Base-by-base conservation (phyloP, 2,113 vertebrate genomes). In the Hemiprocne comata region DNA sequence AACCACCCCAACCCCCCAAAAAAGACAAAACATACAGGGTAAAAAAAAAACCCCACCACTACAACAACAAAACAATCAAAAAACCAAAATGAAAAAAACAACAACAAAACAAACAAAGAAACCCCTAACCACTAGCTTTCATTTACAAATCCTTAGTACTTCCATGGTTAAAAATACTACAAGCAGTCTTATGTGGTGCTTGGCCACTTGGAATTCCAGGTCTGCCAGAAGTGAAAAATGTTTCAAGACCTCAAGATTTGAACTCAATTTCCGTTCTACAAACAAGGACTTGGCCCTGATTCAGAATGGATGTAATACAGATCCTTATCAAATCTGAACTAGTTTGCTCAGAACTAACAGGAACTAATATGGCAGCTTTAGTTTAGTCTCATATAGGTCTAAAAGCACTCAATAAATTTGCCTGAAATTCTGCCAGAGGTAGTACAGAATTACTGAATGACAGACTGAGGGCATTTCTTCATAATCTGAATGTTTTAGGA, bases 401-500 rank as follows among this genome's bases (percentile, higher is more conserved):
- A 60, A 90, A 93, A 75, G 23, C 50, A 87, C 19, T 78, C 44
- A 74, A 13, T 69, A 93, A 87, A 79, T 95, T 84, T 91, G n/a
- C 26, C 84, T 95, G 86, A 50, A 89, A 86, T 84, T 85, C 62
- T 95, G 61, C 76, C 82, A 95, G 38, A 87, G 34, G 87, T 6
- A 2, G 28, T 29, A 46, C 12, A 38, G 24, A 82, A 83, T 36
- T 92, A 91, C 50, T 73, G 60, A 93, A 78, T 86, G 25, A 72
- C n/a, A 91, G 28, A 83, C 11, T 60, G 54, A 87, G 13, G 46
- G 24, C 44, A 23, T 72, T 85, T 87, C 61, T 79, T 75, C 64
- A 66, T 57, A 61, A 77, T 50, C 28, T 36, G 34, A 88, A 89
- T 16, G 24, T 60, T 87, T 71, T 44, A 70, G n/a, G 48, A 89